Base-by-base conservation (phyloP, 2,797 vertebrate genomes). In the Mycteria americana region DNA sequence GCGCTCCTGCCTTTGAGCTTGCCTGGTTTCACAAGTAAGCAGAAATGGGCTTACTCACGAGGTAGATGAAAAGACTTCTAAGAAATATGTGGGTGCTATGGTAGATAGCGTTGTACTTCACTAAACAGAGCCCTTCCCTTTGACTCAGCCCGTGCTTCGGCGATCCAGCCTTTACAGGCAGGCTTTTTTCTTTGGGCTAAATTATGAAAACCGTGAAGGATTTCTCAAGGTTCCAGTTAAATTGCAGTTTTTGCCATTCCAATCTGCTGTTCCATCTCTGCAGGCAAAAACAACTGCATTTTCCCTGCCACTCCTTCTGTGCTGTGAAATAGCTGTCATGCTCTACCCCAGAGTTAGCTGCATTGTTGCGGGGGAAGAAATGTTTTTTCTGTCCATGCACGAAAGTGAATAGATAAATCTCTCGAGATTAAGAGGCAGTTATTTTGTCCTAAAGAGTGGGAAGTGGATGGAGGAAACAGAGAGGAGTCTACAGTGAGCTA, bases 361-460 rank as follows among this genome's bases (percentile, higher is more conserved):
- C 95, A 95, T 93, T 96, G 96, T 94, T 95, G 95, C 60, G 93
- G 92, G 80, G 96, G 96, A 96, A 96, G 95, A 93, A 89, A 95
- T 73, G 75, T 21, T 88, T 96, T 94, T 95, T 93, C 94, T 92
- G 92, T 91, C 94, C 92, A 33, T 84, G 92, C 85, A 97, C 0
- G 1, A 84, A 96, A 96, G 81, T 68, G 92, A 89, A 91, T 48
- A 90, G 92, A 93, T 97, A 96, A 94, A 96, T 96, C 88, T 94
- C 78, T 75, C 43, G 59, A 94, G 94, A 93, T 91, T 95, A 94
- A 96, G 89, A 96, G 93, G 91, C 94, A 95, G 95, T 94, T 96
- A 96, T 96, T 95, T 97, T 96, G 95, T 96, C 94, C 92, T 89
- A 73, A 92, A 73, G 92, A 95, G 96, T 96, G 96, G 96, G 96